Percentiles rank a stretch among this genome's conserved stretches.
Evolutionary conservation across 2,113 vertebrate species (phyloP).

Genomic region (Progne subis): DNA sequence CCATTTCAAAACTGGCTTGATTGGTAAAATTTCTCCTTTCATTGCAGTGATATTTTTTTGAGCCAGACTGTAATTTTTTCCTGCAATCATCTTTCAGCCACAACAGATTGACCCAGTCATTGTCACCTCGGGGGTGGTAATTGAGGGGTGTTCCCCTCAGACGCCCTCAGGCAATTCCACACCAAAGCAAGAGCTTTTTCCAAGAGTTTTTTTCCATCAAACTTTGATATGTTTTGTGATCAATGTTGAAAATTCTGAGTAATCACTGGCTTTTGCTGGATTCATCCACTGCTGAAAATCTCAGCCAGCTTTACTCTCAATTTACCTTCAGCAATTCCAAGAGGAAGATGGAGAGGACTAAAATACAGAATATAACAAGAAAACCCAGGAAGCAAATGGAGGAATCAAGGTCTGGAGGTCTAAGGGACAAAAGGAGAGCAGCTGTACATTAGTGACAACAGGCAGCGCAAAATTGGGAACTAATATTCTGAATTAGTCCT

Average conservation of each 20-base stretch:
- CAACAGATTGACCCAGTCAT: background rate
- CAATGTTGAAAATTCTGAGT: background rate
- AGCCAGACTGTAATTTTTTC: background rate
- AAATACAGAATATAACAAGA: background rate
- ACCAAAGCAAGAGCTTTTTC: background rate
- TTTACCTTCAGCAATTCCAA: background rate
- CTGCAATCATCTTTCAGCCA: background rate
- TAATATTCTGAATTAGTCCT: background rate
- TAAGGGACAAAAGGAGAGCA: background rate
- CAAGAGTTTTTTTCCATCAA: background rate
- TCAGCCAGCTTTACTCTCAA: background rate
- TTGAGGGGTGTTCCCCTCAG: background rate
- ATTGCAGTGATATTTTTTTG: background rate
- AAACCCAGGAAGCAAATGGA: background rate
- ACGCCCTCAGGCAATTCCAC: background rate
- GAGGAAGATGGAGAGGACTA: background rate
- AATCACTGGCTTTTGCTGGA: background rate
- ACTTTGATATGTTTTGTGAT: background rate
- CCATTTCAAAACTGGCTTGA: background rate
- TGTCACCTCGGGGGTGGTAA: background rate
- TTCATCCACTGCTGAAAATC: background rate
- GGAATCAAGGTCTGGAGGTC: background rate
- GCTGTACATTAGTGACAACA: background rate
- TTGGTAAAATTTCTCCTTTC: background rate
- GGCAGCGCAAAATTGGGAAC: background rate